A percentile compares a stretch with the other conserved stretches of the same genome.
phyloP scores from a whole-genome alignment of 2,113 vertebrate genomes.

The Orientallactaga bullata region DNA sequence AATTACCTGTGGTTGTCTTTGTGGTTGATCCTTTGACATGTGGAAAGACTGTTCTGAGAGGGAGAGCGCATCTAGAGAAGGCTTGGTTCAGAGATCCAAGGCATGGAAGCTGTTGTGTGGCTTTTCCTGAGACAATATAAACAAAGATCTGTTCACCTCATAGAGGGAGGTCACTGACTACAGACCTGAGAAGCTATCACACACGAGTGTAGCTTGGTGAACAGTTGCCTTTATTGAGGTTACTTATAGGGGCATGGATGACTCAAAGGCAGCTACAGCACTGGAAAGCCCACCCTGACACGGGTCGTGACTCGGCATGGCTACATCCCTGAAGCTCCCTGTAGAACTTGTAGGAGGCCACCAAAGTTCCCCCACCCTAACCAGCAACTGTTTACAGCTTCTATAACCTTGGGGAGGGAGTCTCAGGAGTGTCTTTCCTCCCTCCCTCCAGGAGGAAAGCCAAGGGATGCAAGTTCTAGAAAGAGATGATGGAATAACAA shows the following conservation, averaged over 20 bases:
- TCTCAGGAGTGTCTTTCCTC: neutral
- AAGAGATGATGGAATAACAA: neutral
- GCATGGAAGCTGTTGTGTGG: neutral
- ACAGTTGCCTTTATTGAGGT: neutral
- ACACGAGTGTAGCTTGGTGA: neutral
- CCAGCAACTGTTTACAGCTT: neutral
- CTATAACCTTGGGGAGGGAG: neutral
- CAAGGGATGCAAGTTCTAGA: neutral
- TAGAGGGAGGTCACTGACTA: neutral
- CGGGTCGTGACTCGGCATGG: neutral
- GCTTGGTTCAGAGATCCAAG: neutral
- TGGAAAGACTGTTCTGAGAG: neutral
- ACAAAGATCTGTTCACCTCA: neutral
- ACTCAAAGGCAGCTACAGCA: neutral
- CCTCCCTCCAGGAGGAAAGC: neutral
- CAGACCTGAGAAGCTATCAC: neutral
- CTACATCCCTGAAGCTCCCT: neutral
- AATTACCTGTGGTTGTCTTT: constrained; percentile 41
- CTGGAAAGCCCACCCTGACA: no score
- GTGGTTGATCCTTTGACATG: neutral
- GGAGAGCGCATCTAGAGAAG: constrained; percentile 16
- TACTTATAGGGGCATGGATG: neutral
- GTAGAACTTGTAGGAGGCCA: neutral
- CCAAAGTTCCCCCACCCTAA: neutral
- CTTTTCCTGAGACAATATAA: neutral